Base-by-base conservation (phyloP, 2,888 invertebrate species). In the Drosophila differens region DNA sequence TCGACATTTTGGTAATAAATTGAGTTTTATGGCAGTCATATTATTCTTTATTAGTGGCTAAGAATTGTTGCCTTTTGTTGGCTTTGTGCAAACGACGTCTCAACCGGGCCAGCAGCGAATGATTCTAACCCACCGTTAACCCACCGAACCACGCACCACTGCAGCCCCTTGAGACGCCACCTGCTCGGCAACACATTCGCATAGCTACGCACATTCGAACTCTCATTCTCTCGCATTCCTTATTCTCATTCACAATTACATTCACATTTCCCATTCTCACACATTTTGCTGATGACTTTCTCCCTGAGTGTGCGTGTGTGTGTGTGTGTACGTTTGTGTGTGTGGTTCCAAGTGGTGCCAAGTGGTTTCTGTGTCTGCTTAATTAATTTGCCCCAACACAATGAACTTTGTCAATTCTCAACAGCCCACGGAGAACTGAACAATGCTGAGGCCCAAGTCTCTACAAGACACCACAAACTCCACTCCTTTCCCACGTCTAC, bases 31-130 rank as follows among this genome's bases (percentile, higher is more conserved):
- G 90, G 86, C 90, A 89, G 83, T 87, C 86, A 85, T 86, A 86
- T 86, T 89, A 86, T 86, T 86, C 90, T 89, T 86, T 86, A 86
- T 86, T 89, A 86, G 86, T 89, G 85, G 85, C 80, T 77, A 89
- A 89, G 90, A 86, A 86, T 89, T 86, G 90, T 87, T 85, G 88
- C 90, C 90, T 86, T 87, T 86, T 89, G 87, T 89, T 85, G 87
- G 87, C 89, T 85, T 85, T 86, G 88, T 87, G 72, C 76, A 79
- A 89, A 75, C 85, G 89, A 83, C 74, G 76, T 83, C 81, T 85
- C 81, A 75, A 71, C 78, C 73, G 52, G 65, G 64, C 67, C 66
- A 66, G 10, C 32, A 19, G 25, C n/a, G 19, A 22, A 9, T 19
- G 16, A 9, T 10, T 22, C 47, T 14, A 35, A 39, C 30, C 61